Evolutionary conservation across 1,140 invertebrate genomes (phyloP).

Genomic region (Drosophila punjabiensis): DNA sequence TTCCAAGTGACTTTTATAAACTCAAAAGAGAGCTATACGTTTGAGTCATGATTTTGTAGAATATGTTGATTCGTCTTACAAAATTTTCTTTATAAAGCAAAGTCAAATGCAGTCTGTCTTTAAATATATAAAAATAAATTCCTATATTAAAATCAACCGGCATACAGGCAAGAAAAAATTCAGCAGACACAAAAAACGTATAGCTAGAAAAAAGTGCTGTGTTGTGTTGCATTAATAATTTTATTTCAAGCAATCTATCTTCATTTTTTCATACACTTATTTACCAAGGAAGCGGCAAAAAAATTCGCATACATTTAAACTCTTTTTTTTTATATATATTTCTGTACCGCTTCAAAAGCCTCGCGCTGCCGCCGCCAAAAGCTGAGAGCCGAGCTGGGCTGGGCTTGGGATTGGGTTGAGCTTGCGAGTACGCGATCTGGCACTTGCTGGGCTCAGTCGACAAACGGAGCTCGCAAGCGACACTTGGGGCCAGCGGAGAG

Average conservation of each 20-base stretch:
- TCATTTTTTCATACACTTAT: slow-evolving; percentile 30
- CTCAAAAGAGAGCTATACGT: background rate
- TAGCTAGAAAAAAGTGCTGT: slow-evolving; percentile 30
- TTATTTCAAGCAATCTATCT: slow-evolving; percentile 60
- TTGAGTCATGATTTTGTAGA: background rate
- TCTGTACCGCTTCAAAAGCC: slow-evolving; percentile 43
- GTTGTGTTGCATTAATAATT: slow-evolving; percentile 59
- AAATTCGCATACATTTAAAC: slow-evolving; percentile 53
- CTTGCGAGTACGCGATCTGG: slow-evolving; percentile 64
- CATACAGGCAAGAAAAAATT: background rate
- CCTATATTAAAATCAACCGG: slow-evolving; percentile 2
- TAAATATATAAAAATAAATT: background rate
- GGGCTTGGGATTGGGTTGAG: slow-evolving; percentile 32
- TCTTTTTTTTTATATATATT: slow-evolving; percentile 28
- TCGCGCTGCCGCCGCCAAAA: slow-evolving; percentile 33
- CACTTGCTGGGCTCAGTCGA: slow-evolving; percentile 67
- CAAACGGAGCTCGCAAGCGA: slow-evolving; percentile 76
- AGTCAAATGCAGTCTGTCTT: background rate
- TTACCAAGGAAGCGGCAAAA: slow-evolving; percentile 47
- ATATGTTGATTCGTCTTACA: background rate
- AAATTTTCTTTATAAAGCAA: background rate
- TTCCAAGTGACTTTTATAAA: background rate
- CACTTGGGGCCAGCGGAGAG: slow-evolving; percentile 74
- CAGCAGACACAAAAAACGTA: slow-evolving; percentile 1
- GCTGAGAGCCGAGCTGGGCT: slow-evolving; percentile 26